These are phyloP conservation scores for Microplitis manilae DNA, from an alignment of 2,888 invertebrate species.

Conservation along the genomic window DNA sequence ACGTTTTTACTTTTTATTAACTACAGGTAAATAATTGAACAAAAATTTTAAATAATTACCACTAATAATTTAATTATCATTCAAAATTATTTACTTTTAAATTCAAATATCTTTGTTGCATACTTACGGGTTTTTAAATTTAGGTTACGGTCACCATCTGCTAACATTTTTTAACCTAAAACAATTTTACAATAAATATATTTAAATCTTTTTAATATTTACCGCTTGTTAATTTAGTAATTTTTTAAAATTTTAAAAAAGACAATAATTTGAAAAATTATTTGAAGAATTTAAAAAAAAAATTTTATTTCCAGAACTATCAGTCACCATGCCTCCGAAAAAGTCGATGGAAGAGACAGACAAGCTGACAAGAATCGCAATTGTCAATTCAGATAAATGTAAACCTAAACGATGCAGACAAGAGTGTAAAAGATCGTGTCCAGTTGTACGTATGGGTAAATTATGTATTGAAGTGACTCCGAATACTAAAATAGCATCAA, in stretches of 20 bases:
- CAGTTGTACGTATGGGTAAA: constrained; percentile 99
- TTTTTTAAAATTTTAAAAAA: neutral
- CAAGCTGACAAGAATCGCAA: constrained; percentile 96
- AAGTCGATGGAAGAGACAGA: constrained; percentile 89
- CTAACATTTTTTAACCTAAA: neutral
- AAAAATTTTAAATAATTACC: neutral
- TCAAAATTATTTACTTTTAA: neutral
- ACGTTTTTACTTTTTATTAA: neutral
- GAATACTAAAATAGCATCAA: constrained; percentile 95
- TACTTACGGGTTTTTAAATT: constrained; percentile 40
- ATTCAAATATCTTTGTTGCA: constrained; percentile 48
- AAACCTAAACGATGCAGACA: constrained; percentile 99
- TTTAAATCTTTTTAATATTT: neutral
- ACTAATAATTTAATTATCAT: constrained; percentile 9
- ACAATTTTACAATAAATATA: neutral
- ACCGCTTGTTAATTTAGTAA: neutral
- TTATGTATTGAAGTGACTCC: constrained; percentile 98
- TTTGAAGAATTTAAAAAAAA: neutral
- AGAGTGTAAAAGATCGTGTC: constrained; percentile 98
- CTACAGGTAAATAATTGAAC: neutral
- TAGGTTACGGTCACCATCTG: constrained; percentile 48
- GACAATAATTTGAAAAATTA: neutral
- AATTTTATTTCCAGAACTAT: neutral
- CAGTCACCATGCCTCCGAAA: constrained; percentile 77
- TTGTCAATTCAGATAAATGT: constrained; percentile 97